phyloP scores from a whole-genome alignment of 2,888 invertebrate species.

The Calliphora vomitoria region DNA sequence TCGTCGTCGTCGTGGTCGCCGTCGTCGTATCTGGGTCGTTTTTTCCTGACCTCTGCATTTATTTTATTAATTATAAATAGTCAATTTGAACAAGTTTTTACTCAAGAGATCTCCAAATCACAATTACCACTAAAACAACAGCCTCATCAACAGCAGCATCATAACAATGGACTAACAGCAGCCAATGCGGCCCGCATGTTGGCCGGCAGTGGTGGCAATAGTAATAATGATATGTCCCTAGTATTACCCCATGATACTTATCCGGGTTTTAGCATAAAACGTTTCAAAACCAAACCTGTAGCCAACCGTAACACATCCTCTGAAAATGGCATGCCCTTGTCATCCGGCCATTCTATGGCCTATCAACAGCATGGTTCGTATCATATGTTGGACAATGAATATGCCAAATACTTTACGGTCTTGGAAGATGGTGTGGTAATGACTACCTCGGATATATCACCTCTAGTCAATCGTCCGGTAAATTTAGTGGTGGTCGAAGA shows the following conservation, averaged over 20 bases:
- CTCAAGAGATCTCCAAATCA: slow-evolving; percentile 69
- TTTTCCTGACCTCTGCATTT: slow-evolving; percentile 66
- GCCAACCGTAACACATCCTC: slow-evolving; percentile 62
- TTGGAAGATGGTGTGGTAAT: slow-evolving; percentile 94
- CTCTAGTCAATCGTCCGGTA: slow-evolving; percentile 92
- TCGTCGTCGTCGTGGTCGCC: slow-evolving; percentile 37
- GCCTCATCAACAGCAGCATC: slow-evolving; percentile 32
- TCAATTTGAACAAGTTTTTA: slow-evolving; percentile 71
- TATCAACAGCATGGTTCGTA: slow-evolving; percentile 84
- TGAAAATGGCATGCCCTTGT: slow-evolving; percentile 44
- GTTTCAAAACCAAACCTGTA: slow-evolving; percentile 86
- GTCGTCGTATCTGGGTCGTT: slow-evolving; percentile 47
- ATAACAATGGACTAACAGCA: slow-evolving; percentile 77
- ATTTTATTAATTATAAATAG: slow-evolving; percentile 71
- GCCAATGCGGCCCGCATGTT: slow-evolving; percentile 81
- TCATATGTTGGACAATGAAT: slow-evolving; percentile 91
- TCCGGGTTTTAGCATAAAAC: slow-evolving; percentile 94
- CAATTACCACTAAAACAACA: slow-evolving; percentile 41
- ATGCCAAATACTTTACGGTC: slow-evolving; percentile 93
- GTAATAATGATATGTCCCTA: slow-evolving; percentile 82
- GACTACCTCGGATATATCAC: slow-evolving; percentile 94
- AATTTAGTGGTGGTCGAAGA: slow-evolving; percentile 93
- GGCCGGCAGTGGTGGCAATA: slow-evolving; percentile 76
- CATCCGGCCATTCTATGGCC: slow-evolving; percentile 8
- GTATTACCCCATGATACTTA: slow-evolving; percentile 95